Evolutionary conservation across 2,797 vertebrate genomes (phyloP), one percentile per base, ranked within the genome.

Genomic region (Pampus argenteus): DNA sequence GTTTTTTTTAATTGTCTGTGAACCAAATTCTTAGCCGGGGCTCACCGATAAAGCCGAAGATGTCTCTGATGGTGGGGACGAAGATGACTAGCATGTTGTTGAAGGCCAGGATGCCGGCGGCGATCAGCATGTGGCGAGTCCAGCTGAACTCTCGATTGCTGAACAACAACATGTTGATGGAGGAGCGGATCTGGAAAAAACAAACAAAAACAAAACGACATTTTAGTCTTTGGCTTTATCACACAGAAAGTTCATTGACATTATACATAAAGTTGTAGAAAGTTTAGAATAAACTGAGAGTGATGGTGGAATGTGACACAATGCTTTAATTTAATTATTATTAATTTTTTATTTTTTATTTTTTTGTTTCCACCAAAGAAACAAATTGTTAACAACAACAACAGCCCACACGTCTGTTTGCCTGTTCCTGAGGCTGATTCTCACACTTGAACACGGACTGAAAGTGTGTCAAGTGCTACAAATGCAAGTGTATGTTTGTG

Each of bases 11-110:
- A 17, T 17, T 23, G 6, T 14, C 44, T 36, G 3, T 17, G 20
- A 47, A 51, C 22, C n/a, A 23, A 31, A 34, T 9, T 44, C 4
- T 34, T 25, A 6, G 34, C 68, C 6, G 0, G n/a, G 74, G 90
- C 96, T 90, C 90, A 99, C 98, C 98, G n/a, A 99, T 99, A 86
- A 99, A 99, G 88, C 98, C 98, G 9, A 99, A 99, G 88, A 99
- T 99, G 88, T 99, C 97, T 91, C 96, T 95, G 92, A 99, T 99
- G 67, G 95, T 95, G 5, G 98, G 98, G 49, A 99, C 98, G 9
- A 97, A 99, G 88, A 99, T 99, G 75, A 99, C 98, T 73, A 99
- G 90, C 47, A 97, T 63, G 82, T 98, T 96, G 89, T 96, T 97
- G 84, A 98, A 95, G 66, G 76, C 87, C 81, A 99, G 89, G 76